Evolutionary conservation across 2,888 invertebrate genomes (phyloP), one percentile per base, ranked within the genome.

Genomic region (Drosophila ustulata): DNA sequence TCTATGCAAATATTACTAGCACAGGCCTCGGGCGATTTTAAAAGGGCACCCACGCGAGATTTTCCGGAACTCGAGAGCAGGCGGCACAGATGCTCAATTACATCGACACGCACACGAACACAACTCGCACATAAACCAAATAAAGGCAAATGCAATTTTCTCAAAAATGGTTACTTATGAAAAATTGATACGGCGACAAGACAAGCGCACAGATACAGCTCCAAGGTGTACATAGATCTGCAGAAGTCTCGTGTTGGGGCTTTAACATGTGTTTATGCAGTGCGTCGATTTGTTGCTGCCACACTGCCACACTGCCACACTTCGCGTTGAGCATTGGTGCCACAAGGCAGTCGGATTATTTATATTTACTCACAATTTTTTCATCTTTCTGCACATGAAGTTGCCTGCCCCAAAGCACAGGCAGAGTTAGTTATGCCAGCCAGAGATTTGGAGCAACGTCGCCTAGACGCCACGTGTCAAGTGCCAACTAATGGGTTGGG

Each of bases 71-170:
- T 11, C n/a, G 28, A 45, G 49, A 47, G 32, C 51, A 37, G 37
- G 34, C 66, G 37, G 39, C 66, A 55, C 71, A 70, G 66, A 46
- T 66, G 80, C 73, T 77, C 80, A 70, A 77, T 75, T 66, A 58
- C 67, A 62, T 69, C 28, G 23, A 52, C 64, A 58, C 43, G 37
- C 25, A 32, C 41, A 30, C 6, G 30, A 5, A 34, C 39, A 41
- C 25, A 59, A 52, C 47, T 28, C 49, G 18, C 49, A 63, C 64
- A 69, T 57, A 65, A 66, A 65, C 64, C 69, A 80, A 79, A 81
- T 77, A 79, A 74, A 76, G 53, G 72, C 59, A 84, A 89, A 86
- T 86, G 85, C 89, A 86, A 86, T 86, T 86, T 86, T 71, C 78
- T 75, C 66, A 50, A 87, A 87, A 87, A 84, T 79, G 53, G 75